phyloP scores from a whole-genome alignment of 2,797 vertebrate genomes.

The Hozukius guyotensis region DNA sequence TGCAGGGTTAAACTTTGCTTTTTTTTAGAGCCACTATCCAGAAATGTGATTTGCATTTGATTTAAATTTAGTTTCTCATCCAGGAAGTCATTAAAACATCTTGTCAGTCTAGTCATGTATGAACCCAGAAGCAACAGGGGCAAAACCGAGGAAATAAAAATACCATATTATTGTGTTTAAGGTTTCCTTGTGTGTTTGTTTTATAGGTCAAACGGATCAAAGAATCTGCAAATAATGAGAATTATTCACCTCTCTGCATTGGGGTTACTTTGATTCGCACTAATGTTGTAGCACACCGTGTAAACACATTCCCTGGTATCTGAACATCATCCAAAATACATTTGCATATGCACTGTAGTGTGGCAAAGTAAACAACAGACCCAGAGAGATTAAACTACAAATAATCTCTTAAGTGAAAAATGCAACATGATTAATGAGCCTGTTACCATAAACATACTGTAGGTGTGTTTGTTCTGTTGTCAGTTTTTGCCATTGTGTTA shows the following conservation, averaged over 20 bases:
- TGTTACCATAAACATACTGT: background rate
- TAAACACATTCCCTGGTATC: slow-evolving; percentile 7
- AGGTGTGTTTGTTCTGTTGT: background rate
- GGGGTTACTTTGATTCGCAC: slow-evolving; percentile 10
- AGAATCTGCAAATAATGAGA: slow-evolving; percentile 13
- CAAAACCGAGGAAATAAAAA: background rate
- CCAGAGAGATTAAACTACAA: slow-evolving; percentile 27
- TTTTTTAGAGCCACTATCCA: slow-evolving; percentile 29
- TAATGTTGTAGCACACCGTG: background rate
- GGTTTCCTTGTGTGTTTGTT: background rate
- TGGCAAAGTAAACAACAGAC: slow-evolving; percentile 27
- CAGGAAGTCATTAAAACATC: slow-evolving; percentile 38
- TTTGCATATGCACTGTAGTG: slow-evolving; percentile 35
- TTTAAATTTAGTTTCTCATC: slow-evolving; percentile 40
- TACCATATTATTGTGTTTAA: background rate
- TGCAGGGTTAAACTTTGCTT: slow-evolving; percentile 39
- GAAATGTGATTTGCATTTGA: slow-evolving; percentile 56
- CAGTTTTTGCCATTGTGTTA: background rate
- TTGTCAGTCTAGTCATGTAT: slow-evolving; percentile 27
- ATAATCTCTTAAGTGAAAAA: slow-evolving; percentile 23
- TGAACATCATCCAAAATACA: slow-evolving; percentile 27
- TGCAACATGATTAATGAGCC: slow-evolving; percentile 11
- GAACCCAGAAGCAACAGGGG: slow-evolving; percentile 5
- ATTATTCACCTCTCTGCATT: slow-evolving; percentile 3
- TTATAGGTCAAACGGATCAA: slow-evolving; percentile 1